Evolutionary conservation across 1,140 invertebrate genomes (phyloP).

Genomic region (Drosophila sp.): DNA sequence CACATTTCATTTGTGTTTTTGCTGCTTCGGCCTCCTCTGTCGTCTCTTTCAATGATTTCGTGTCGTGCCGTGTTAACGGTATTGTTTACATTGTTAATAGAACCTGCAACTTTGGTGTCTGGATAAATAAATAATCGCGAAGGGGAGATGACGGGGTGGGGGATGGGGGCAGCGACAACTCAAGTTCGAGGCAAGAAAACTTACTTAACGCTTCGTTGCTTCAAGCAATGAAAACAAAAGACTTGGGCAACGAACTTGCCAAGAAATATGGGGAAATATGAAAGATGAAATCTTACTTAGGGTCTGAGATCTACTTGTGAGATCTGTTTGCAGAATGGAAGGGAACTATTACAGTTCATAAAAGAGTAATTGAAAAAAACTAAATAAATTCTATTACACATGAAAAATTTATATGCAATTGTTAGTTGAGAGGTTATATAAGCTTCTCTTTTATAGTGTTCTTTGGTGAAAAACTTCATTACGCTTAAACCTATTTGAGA

Average conservation of each 20-base stretch:
- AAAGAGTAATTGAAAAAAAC: neutral
- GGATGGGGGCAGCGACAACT: conserved; percentile 10
- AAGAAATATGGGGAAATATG: conserved; percentile 11
- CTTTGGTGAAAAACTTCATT: too few relatives aligned
- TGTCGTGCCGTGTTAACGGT: conserved; percentile 73
- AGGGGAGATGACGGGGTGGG: neutral
- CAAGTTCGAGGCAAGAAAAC: conserved; percentile 46
- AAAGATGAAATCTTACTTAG: conserved; percentile 1
- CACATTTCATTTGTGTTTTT: conserved; percentile 50
- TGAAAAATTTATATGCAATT: too few relatives aligned
- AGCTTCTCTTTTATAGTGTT: too few relatives aligned
- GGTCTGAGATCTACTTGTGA: neutral
- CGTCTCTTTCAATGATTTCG: conserved; percentile 36
- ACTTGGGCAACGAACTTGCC: conserved; percentile 71
- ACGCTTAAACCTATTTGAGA: too few relatives aligned
- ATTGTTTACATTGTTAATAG: conserved; percentile 79
- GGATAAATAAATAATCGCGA: conserved; percentile 72
- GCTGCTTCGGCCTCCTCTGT: conserved; percentile 16
- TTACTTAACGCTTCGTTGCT: conserved; percentile 55
- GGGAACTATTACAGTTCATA: neutral
- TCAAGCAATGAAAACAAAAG: conserved; percentile 56
- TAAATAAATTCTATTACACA: neutral
- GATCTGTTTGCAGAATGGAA: neutral
- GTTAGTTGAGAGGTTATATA: too few relatives aligned
- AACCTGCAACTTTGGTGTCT: conserved; percentile 64